Evolutionary conservation across 1,140 invertebrate genomes (phyloP).

Genomic region (Parasteatoda tepidariorum): DNA sequence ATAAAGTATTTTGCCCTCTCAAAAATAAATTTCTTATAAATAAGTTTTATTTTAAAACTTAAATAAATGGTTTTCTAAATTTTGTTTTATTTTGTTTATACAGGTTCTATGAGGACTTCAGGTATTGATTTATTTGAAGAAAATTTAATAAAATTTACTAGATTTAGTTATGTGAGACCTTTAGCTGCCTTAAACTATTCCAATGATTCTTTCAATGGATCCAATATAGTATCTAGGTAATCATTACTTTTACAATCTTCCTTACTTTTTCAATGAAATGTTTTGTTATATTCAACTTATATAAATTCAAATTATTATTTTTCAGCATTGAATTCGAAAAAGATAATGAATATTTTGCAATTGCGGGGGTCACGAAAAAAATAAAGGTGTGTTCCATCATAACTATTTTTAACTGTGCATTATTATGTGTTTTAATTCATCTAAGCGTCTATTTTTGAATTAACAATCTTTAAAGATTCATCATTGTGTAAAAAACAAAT

Average conservation of each 20-base stretch:
- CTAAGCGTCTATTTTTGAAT: no score
- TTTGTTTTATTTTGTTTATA: constrained; percentile 54
- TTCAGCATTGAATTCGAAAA: constrained; percentile 95
- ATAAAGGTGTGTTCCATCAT: constrained; percentile 86
- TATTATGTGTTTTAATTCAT: no score
- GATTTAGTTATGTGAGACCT: constrained; percentile 82
- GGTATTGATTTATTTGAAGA: constrained; percentile 85
- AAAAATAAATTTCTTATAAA: no score
- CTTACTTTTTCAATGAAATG: not conserved
- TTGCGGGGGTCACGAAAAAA: constrained; percentile 94
- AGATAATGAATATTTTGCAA: constrained; percentile 95
- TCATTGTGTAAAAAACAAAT: no score
- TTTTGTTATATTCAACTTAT: not conserved
- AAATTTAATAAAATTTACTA: constrained; percentile 89
- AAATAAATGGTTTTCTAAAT: no score
- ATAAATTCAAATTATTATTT: not conserved
- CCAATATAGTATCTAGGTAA: constrained; percentile 88
- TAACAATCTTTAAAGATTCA: no score
- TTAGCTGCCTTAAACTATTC: constrained; percentile 92
- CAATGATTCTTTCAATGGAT: constrained; percentile 87
- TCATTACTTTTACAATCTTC: constrained; percentile 20
- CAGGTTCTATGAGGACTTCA: constrained; percentile 62
- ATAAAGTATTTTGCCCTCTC: no score
- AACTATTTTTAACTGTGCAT: no score
- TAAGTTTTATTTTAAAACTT: not conserved